Percentiles rank a stretch among this genome's conserved stretches.
phyloP scores from a whole-genome alignment of 2,888 invertebrate species.

The Heliconius aoede region DNA sequence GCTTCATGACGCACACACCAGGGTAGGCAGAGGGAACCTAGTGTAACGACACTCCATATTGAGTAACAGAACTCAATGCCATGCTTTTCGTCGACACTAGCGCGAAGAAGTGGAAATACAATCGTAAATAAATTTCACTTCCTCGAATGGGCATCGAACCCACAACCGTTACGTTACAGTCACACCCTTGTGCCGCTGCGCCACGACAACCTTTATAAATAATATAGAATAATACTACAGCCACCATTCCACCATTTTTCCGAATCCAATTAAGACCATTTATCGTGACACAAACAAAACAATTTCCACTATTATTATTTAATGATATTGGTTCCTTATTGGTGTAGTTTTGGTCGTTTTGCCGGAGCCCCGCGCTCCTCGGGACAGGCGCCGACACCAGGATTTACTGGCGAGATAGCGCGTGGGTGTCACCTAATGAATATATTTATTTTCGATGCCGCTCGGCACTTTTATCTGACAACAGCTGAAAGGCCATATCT shows the following conservation, averaged over 20 bases:
- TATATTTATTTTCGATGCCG: constrained; percentile 79
- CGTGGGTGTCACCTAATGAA: constrained; percentile 83
- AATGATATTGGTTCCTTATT: constrained; percentile 52
- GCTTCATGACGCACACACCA: no score
- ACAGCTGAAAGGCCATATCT: constrained; percentile 64
- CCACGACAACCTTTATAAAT: no score
- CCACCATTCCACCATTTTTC: constrained; percentile 33
- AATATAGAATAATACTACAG: not conserved
- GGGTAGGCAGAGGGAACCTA: no score
- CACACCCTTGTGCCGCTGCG: no score
- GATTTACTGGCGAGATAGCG: constrained; percentile 80
- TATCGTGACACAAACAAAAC: constrained; percentile 47
- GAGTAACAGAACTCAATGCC: no score
- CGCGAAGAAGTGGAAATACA: no score
- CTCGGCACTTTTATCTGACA: constrained; percentile 72
- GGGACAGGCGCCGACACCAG: constrained; percentile 75
- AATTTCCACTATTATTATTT: constrained; percentile 51
- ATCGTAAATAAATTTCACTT: no score
- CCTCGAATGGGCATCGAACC: no score
- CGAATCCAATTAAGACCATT: constrained; percentile 48
- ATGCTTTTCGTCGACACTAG: no score
- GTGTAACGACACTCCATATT: no score
- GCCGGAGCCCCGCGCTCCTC: constrained; percentile 58
- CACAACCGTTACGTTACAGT: no score
- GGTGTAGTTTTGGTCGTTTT: constrained; percentile 62